A percentile compares a stretch with the other conserved stretches of the same genome.
Conservation (phyloP, 2,797 vertebrate genomes). For the Amniataba percoides region DNA sequence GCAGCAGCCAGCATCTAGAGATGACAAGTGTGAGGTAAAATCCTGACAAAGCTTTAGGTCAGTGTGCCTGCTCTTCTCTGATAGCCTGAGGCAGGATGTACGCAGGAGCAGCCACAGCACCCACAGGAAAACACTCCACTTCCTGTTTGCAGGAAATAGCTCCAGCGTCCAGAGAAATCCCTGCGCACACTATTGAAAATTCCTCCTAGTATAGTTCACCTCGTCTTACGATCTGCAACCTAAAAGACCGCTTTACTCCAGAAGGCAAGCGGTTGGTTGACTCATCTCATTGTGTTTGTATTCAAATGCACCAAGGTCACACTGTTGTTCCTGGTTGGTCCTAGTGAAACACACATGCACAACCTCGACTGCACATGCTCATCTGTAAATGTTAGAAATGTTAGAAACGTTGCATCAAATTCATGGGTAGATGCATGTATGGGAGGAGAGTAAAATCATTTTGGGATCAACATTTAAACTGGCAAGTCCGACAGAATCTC, state of each 20-base stretch:
- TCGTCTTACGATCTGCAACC: constrained; percentile 23
- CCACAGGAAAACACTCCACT: constrained; percentile 84
- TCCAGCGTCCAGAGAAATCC: constrained; percentile 70
- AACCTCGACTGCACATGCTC: background rate
- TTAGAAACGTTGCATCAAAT: background rate
- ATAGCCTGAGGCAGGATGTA: constrained; percentile 82
- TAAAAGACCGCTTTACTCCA: constrained; percentile 12
- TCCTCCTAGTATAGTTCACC: constrained; percentile 37
- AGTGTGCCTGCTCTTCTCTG: constrained; percentile 74
- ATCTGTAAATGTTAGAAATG: background rate
- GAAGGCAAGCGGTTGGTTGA: background rate
- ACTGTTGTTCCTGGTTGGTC: background rate
- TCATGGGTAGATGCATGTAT: background rate
- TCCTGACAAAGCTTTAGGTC: constrained; percentile 70
- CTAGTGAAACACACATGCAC: background rate
- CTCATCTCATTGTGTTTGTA: constrained; percentile 11
- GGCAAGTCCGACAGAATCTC: background rate
- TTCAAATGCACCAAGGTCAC: constrained; percentile 13
- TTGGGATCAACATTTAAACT: background rate
- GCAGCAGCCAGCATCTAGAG: constrained; percentile 28
- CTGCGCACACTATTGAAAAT: constrained; percentile 60
- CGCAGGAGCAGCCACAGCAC: constrained; percentile 74
- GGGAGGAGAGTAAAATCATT: background rate
- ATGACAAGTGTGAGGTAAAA: constrained; percentile 58
- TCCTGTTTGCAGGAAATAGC: constrained; percentile 85